phyloP scores from a whole-genome alignment of 1,140 invertebrate genomes.

The Eufriesea mexicana region DNA sequence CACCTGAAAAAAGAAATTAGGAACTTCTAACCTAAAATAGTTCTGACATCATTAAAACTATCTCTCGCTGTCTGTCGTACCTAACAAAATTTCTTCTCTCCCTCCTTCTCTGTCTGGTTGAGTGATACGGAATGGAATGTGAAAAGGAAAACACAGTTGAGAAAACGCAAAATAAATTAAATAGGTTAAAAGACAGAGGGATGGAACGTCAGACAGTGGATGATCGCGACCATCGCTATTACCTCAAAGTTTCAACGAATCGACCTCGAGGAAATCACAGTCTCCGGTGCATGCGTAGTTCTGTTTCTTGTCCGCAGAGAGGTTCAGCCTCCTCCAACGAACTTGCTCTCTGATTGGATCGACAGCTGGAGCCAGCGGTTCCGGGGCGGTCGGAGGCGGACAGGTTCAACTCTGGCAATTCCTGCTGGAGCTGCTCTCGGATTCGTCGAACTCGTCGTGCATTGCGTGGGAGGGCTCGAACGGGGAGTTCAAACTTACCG shows the following conservation, averaged over 20 bases:
- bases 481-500: slow-evolving; percentile 98
- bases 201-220: background rate
- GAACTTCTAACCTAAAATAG: background rate
- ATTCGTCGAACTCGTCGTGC: slow-evolving; percentile 94
- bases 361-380: slow-evolving; percentile 87
- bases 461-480: slow-evolving; percentile 98
- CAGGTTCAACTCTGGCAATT: slow-evolving; percentile 99
- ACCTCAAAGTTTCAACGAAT: slow-evolving; percentile 23
- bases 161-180: slow-evolving; percentile 8
- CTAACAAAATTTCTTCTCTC: background rate
- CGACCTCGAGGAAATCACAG: slow-evolving; percentile 39
- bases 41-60: background rate
- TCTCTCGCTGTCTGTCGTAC: background rate
- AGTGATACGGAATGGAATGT: background rate
- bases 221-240: slow-evolving; percentile 40
- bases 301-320: slow-evolving; percentile 70
- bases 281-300: slow-evolving; percentile 62
- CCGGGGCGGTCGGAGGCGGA: slow-evolving; percentile 89
- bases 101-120: no score
- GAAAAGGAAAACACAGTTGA: background rate
- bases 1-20: background rate
- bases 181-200: background rate
- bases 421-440: slow-evolving; percentile 96
- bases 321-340: slow-evolving; percentile 79
- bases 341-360: slow-evolving; percentile 80